Evolutionary conservation across 2,888 invertebrate species (phyloP), one percentile per base, ranked within the genome.

Genomic region (Drosophila mettleri): DNA sequence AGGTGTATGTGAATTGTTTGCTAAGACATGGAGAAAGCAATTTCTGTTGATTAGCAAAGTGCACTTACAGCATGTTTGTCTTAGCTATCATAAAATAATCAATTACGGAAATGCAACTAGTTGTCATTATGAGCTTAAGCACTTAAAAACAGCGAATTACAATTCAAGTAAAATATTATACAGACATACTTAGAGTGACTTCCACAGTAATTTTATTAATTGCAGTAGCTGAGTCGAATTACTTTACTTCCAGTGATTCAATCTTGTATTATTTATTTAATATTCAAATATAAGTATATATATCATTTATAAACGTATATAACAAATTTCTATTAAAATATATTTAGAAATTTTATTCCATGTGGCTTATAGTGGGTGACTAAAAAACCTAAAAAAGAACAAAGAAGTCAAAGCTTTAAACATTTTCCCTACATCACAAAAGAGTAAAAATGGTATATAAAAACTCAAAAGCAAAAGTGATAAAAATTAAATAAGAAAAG

Each of bases 11-110:
- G 39, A 34, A 24, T 59, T 66, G 65, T 59, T 70, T 60, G 55
- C 63, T 38, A 12, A 34, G 55, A 18, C 31, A 58, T 62, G 29
- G 33, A 58, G 45, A 65, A 55, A 51, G 65, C 48, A 51, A 71
- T 72, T 79, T 80, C 55, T 66, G 80, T 83, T 82, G 83, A 83
- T 83, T 86, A 82, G 58, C 39, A 69, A 69, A 82, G 60, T 74
- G 83, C 73, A 80, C 78, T 74, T 73, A 36, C 31, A 22, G 24
- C 31, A 61, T 64, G 62, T 53, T 62, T 36, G 22, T 18, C 27
- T 34, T 27, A 18, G 48, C 14, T 20, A 16, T 20, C 43, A 24
- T 36, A 41, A 33, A 29, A 31, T 22, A 48, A 24, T 24, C 8
- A 43, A 3, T n/a, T 9, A 31, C 16, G 12, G 3, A n/a, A 39